Percentiles rank a stretch among this genome's conserved stretches.
Evolutionary conservation across 2,797 vertebrate species (phyloP).

Genomic region (Pseudochirops cupreus): DNA sequence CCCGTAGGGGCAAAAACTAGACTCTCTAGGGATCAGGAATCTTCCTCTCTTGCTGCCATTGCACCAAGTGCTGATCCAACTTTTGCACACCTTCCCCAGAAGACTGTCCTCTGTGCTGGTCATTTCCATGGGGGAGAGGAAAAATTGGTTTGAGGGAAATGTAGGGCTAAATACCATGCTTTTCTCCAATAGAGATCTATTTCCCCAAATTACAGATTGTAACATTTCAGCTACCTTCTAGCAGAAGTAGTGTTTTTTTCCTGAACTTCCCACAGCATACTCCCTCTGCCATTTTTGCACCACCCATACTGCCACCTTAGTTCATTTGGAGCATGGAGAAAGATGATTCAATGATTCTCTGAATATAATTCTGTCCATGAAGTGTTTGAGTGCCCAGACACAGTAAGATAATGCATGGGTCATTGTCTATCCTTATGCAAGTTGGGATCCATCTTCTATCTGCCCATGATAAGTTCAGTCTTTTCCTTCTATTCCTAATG

Average conservation of each 20-base stretch:
- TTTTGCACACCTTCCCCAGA: background rate
- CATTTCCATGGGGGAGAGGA: background rate
- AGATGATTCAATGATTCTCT: background rate
- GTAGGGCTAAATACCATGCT: background rate
- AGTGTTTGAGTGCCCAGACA: background rate
- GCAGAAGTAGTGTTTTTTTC: background rate
- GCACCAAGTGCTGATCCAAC: background rate
- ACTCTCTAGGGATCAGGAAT: background rate
- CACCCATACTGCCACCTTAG: background rate
- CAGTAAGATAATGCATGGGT: background rate
- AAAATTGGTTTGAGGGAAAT: background rate
- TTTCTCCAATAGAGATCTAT: background rate
- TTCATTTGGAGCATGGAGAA: background rate
- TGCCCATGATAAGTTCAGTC: background rate
- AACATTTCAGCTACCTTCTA: background rate
- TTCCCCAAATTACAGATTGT: background rate
- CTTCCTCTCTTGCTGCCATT: background rate
- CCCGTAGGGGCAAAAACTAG: background rate
- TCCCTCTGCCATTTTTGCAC: too few relatives aligned
- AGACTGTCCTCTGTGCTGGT: background rate
- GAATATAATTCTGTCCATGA: background rate
- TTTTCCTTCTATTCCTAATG: constrained; percentile 39
- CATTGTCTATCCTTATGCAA: background rate
- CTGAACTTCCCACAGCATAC: background rate
- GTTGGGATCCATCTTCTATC: background rate